A percentile compares a stretch with the other conserved stretches of the same genome.
phyloP scores from a whole-genome alignment of 2,797 vertebrate species.

The Avahi laniger region DNA sequence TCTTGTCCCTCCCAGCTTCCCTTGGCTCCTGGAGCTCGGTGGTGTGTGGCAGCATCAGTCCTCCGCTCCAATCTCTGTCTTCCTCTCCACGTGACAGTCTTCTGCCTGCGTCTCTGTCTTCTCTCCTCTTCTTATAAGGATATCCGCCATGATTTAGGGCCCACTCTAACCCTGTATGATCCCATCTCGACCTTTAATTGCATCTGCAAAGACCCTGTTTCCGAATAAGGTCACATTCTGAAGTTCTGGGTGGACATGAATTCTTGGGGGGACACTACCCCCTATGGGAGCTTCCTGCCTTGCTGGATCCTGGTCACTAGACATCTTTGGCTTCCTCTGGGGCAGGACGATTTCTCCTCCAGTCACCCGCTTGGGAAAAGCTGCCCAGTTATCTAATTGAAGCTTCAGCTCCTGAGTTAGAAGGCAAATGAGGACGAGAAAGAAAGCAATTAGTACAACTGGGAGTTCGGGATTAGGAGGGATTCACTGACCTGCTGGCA shows the following conservation, averaged over 20 bases:
- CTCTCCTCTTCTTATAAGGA: background rate
- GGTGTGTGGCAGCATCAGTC: background rate
- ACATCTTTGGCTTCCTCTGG: background rate
- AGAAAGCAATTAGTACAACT: slow-evolving; percentile 40
- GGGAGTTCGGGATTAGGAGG: slow-evolving; percentile 32
- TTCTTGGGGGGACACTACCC: background rate
- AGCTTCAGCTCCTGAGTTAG: slow-evolving; percentile 27
- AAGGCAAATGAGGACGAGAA: slow-evolving; percentile 58
- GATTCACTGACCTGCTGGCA: slow-evolving; percentile 37
- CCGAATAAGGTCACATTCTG: background rate
- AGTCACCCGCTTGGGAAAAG: slow-evolving; percentile 25
- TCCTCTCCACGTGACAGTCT: rapidly evolving
- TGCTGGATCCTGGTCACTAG: background rate
- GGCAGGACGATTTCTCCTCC: background rate
- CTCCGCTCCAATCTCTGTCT: background rate
- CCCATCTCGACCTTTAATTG: background rate
- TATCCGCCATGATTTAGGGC: background rate
- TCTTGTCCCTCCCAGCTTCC: background rate
- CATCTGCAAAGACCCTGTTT: background rate
- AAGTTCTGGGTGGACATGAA: background rate
- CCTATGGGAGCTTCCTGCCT: background rate
- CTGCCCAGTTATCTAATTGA: slow-evolving; percentile 27
- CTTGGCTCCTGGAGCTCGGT: background rate
- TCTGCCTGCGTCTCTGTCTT: background rate
- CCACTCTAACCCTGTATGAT: background rate